These are phyloP conservation scores for Onychomys leucogaster DNA, from an alignment of 2,797 vertebrate species.

Conservation along the genomic window DNA sequence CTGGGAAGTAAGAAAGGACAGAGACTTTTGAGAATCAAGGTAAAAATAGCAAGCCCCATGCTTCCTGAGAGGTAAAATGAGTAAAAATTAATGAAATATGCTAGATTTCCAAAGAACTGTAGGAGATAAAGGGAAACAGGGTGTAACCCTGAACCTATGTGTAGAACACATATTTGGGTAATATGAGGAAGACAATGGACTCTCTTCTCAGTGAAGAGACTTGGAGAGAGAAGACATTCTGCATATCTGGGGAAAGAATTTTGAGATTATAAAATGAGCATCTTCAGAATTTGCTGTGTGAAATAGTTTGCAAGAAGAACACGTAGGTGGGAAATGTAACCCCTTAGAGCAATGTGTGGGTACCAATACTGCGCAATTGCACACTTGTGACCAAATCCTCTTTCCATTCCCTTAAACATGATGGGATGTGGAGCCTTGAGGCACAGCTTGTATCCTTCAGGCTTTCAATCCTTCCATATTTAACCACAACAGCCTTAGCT, in stretches of 20 bases:
- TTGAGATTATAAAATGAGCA: not conserved
- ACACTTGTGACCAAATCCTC: not conserved
- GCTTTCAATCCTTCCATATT: rapidly evolving
- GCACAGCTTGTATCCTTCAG: not conserved
- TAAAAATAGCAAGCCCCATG: too few species aligned
- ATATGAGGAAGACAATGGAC: not conserved
- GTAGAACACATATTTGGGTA: rapidly evolving
- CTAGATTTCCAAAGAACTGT: not conserved
- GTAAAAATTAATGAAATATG: not conserved
- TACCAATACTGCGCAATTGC: not conserved
- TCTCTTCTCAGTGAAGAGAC: not conserved
- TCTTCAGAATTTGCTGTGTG: not conserved
- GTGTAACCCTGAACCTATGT: too few species aligned
- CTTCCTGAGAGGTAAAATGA: not conserved
- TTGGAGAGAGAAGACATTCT: too few species aligned
- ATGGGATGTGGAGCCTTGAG: not conserved
- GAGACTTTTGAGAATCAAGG: not conserved
- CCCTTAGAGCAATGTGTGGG: not conserved
- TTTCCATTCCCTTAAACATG: constrained; percentile 25
- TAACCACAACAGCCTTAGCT: not conserved
- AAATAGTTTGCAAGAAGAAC: not conserved
- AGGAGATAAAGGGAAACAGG: not conserved
- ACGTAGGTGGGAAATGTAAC: not conserved
- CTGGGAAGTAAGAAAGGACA: not conserved
- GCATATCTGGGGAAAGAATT: not conserved